phyloP scores from a whole-genome alignment of 2,113 vertebrate genomes.

The cattle (Bos taurus) region ARS-UCD2.0 NC_037340.1:71544001-71544500 shows the following conservation, averaged over 20 bases:
- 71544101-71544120: neutral
- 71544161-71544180: rapidly evolving
- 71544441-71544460: neutral
- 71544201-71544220: neutral
- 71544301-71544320: neutral
- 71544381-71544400: neutral
- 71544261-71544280: neutral
- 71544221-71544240: neutral
- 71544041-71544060: neutral
- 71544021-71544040: neutral
- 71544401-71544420: neutral
- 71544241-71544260: neutral
- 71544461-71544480: rapidly evolving
- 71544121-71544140: neutral
- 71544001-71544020: neutral
- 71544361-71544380: neutral
- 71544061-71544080: neutral
- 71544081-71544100: neutral
- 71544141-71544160: neutral
- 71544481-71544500: rapidly evolving
- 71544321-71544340: neutral
- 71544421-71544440: rapidly evolving
- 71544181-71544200: neutral
- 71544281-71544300: neutral
- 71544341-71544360: neutral